Base-by-base conservation (phyloP, 1,140 invertebrate species). In the Drosophila fuyamai region DNA sequence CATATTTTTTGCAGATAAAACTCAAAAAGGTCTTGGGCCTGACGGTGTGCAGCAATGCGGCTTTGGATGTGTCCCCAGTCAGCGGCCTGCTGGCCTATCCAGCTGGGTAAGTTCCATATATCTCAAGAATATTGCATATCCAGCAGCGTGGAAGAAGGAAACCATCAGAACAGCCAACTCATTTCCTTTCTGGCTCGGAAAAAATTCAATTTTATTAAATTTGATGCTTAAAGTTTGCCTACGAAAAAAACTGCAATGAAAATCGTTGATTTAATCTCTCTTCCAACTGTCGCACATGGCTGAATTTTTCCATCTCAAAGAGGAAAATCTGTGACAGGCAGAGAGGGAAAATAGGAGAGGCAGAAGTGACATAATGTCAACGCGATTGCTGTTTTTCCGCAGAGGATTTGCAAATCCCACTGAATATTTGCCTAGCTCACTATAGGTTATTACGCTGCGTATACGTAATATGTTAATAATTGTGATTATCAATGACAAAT, bases 11-110 rank as follows among this genome's bases (percentile, higher is more conserved):
- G 38, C 79, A 99, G 98, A 97, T 99, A 84, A 97, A 97, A 92
- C 94, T 99, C 92, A 98, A 99, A 94, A 95, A 96, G 80, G 97
- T 99, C 56, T 94, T 98, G 76, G 98, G 98, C 60, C 94, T 99
- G 79, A 99, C 98, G 29, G 97, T 98, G 38, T 95, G 95, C 88
- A 97, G 95, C 91, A 98, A 98, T 94, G 96, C 97, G 75, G 97
- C 97, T 7, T 94, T 99, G 79, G 97, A 97, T 93, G 97, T 96
- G 93, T 97, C 98, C 92, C 95, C 96, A 40, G 96, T 96, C 90
- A 95, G 95, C 47, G 97, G 97, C 79, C 94, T 96, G 56, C 95
- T 99, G 73, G 98, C 97, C 9, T 99, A 99, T 95, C 97, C 98
- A 61, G 98, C 98, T 86, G 98, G 98, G 97, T 99, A 93, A 97